phyloP scores from a whole-genome alignment of 2,797 vertebrate genomes.

The Salarias fasciatus region DNA sequence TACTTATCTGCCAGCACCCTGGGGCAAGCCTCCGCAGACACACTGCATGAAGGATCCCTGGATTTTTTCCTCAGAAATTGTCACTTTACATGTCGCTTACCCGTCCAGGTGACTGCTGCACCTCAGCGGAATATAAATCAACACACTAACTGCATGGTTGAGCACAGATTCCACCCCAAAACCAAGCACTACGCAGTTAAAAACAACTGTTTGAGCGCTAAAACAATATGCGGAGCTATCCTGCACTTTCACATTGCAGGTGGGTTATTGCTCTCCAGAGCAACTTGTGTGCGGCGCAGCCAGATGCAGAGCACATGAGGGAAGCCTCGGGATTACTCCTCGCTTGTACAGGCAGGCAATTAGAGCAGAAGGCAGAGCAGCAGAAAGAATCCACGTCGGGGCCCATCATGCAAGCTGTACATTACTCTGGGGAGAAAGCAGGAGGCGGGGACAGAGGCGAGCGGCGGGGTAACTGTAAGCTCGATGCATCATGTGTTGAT shows the following conservation, averaged over 20 bases:
- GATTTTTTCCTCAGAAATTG: conserved; percentile 52
- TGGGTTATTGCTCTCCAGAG: conserved; percentile 48
- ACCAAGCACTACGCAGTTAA: background rate
- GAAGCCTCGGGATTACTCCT: conserved; percentile 50
- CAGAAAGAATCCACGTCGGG: conserved; percentile 51
- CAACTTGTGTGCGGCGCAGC: conserved; percentile 39
- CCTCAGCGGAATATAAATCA: conserved; percentile 38
- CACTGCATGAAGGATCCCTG: conserved; percentile 43
- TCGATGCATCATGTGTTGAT: conserved; percentile 16
- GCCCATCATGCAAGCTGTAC: conserved; percentile 16
- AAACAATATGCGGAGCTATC: conserved; percentile 46
- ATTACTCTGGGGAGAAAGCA: conserved; percentile 27
- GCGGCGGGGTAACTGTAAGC: conserved; percentile 3
- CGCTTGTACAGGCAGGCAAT: conserved; percentile 55
- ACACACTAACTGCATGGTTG: conserved; percentile 19
- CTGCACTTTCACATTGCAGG: conserved; percentile 33
- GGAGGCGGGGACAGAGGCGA: background rate
- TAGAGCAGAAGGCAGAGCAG: conserved; percentile 53
- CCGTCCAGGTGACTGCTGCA: conserved; percentile 27
- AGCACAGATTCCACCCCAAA: conserved; percentile 13
- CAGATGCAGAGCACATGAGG: conserved; percentile 44
- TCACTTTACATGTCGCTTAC: conserved; percentile 41
- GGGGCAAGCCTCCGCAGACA: conserved; percentile 34
- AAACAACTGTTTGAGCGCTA: conserved; percentile 15
- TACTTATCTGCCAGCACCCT: conserved; percentile 1